These are phyloP conservation scores for Azemiops feae DNA, from an alignment of 2,113 vertebrate genomes.

Conservation along the genomic window DNA sequence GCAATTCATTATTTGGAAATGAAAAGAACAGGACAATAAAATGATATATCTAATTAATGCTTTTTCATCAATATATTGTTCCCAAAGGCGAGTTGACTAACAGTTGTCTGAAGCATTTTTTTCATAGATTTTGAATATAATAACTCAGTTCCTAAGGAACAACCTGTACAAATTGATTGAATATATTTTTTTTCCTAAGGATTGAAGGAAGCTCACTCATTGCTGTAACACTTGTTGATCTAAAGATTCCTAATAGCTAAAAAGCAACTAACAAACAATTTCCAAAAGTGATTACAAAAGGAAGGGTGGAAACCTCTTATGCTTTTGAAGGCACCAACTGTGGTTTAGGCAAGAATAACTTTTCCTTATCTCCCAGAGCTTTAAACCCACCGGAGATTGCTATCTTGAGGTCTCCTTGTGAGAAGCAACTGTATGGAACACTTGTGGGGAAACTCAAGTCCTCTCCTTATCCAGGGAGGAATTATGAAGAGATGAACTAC, in stretches of 20 bases:
- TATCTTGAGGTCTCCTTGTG: not conserved
- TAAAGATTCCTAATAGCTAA: not conserved
- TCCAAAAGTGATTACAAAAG: not conserved
- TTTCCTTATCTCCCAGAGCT: not conserved
- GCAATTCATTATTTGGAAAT: not conserved
- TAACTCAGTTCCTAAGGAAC: not conserved
- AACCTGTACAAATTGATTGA: not conserved
- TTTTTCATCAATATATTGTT: conserved; percentile 30
- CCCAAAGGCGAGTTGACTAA: conserved; percentile 28
- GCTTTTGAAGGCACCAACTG: not conserved
- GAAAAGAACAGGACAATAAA: not conserved
- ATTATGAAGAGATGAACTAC: not conserved
- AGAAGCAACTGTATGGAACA: not conserved
- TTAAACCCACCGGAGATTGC: not conserved
- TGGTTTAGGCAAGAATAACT: not conserved
- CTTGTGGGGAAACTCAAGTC: not conserved
- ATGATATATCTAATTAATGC: not conserved
- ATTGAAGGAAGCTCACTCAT: not conserved
- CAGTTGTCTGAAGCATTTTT: not conserved
- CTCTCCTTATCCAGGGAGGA: not conserved
- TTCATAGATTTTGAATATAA: not conserved
- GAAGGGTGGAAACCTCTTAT: not conserved
- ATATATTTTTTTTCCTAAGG: not conserved
- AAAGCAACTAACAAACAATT: not conserved
- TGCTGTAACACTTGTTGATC: not conserved